These are phyloP conservation scores for Chlorospingus semifuscus DNA, from an alignment of 2,797 vertebrate species.

Conservation along the genomic window DNA sequence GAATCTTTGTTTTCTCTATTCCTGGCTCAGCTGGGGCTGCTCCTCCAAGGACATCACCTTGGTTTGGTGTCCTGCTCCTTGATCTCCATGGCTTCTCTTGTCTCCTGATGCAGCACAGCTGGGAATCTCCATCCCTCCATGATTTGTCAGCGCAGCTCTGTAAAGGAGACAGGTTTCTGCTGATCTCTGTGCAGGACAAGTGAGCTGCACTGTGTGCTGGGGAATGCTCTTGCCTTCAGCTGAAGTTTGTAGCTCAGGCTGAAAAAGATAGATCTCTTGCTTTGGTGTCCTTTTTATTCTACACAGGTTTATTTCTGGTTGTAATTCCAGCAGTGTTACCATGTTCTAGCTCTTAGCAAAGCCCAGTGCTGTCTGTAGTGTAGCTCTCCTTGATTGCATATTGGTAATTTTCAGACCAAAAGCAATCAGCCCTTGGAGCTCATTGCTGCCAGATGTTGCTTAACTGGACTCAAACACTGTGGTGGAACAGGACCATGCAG, in stretches of 20 bases:
- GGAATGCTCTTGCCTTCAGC: neutral
- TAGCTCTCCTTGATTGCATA: neutral
- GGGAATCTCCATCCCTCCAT: neutral
- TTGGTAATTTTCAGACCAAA: neutral
- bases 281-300: neutral
- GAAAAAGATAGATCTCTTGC: neutral
- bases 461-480: neutral
- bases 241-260: neutral
- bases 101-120: neutral
- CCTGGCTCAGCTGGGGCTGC: neutral
- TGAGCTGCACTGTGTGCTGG: neutral
- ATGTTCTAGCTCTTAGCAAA: neutral
- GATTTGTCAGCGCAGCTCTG: neutral
- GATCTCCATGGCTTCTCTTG: neutral
- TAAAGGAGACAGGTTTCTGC: neutral
- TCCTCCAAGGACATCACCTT: neutral
- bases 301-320: neutral
- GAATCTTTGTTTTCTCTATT: neutral
- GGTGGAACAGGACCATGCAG: neutral
- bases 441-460: neutral
- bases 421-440: neutral
- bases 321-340: neutral
- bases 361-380: neutral
- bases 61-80: neutral
- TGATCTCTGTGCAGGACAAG: neutral